Evolutionary conservation across 2,888 invertebrate species (phyloP).

Genomic region (Lutraria lutraria): DNA sequence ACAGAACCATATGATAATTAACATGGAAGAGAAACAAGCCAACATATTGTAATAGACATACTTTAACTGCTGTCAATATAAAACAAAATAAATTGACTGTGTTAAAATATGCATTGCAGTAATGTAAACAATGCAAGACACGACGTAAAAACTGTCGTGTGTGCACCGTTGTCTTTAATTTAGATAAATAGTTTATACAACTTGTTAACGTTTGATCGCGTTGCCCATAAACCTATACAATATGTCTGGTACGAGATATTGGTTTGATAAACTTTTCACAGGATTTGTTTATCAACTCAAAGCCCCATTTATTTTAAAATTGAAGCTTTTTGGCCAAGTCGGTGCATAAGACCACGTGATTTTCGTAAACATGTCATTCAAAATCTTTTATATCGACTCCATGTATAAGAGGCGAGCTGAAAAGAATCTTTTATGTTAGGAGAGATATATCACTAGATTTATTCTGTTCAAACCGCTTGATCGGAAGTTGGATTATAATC

Average conservation of each 20-base stretch:
- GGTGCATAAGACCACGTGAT: neutral
- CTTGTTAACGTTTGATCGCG: neutral
- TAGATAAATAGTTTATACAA: neutral
- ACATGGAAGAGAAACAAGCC: no score
- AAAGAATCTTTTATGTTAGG: neutral
- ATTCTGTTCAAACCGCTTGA: neutral
- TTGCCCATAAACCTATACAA: neutral
- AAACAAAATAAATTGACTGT: no score
- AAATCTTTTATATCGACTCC: neutral
- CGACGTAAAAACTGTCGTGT: neutral
- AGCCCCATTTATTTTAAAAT: neutral
- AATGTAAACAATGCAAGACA: neutral
- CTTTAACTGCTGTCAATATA: no score
- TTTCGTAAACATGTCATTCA: slow-evolving; percentile 6
- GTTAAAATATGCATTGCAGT: no score
- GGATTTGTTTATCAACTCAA: neutral
- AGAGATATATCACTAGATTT: neutral
- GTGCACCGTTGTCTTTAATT: neutral
- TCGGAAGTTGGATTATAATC: neutral
- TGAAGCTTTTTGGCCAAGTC: neutral
- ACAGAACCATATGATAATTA: no score
- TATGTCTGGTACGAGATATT: neutral
- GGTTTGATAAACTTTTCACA: slow-evolving; percentile 1
- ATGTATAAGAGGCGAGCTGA: neutral
- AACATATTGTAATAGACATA: no score